phyloP scores from a whole-genome alignment of 2,113 vertebrate species.

The Gila orcuttii region DNA sequence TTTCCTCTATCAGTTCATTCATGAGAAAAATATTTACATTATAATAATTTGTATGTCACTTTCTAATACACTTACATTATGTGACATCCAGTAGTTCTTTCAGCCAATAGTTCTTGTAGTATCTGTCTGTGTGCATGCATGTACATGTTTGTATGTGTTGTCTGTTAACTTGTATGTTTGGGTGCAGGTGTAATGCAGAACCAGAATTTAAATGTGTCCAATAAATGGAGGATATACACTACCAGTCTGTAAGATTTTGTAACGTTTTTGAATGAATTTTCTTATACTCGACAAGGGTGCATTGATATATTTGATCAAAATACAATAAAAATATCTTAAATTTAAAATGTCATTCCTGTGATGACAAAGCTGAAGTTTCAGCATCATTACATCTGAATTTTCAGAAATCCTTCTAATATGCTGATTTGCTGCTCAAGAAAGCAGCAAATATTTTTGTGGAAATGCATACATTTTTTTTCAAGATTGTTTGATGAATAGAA shows the following conservation, averaged over 20 bases:
- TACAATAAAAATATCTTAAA: not conserved
- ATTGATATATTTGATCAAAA: not conserved
- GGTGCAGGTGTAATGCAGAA: not conserved
- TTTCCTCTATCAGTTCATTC: too few relatives aligned
- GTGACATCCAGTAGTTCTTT: not conserved
- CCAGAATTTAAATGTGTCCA: not conserved
- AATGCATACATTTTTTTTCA: too few relatives aligned
- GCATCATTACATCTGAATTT: not conserved
- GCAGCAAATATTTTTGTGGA: not conserved
- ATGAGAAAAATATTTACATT: too few relatives aligned
- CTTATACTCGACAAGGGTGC: not conserved
- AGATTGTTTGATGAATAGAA: not conserved
- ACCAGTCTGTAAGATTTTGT: not conserved
- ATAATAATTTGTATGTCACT: too few relatives aligned
- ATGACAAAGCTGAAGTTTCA: not conserved
- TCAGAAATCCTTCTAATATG: not conserved
- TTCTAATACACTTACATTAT: not conserved
- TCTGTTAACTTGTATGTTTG: not conserved
- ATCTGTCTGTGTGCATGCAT: not conserved
- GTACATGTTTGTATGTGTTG: not conserved
- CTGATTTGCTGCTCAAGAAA: not conserved
- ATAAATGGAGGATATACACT: not conserved
- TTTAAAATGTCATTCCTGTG: not conserved
- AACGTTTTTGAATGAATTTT: too few relatives aligned
- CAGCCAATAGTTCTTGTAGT: not conserved